A percentile compares a stretch with the other conserved stretches of the same genome.
Evolutionary conservation across 2,113 vertebrate species (phyloP).

Genomic region (Phylloscopus trochiloides): DNA sequence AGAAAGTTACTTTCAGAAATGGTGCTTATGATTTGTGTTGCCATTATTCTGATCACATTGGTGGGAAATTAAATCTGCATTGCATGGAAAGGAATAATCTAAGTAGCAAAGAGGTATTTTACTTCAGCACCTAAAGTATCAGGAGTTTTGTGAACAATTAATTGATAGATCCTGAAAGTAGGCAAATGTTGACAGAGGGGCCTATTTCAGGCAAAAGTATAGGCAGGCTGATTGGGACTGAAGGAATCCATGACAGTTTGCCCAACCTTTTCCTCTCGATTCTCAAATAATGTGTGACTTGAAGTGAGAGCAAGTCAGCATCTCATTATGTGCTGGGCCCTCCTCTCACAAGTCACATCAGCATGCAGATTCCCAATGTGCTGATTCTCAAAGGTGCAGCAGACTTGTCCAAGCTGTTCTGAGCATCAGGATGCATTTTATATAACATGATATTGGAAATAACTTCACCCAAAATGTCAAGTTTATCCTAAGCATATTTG

Average conservation of each 20-base stretch:
- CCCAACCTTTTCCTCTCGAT: background rate
- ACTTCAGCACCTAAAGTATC: background rate
- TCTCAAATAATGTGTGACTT: slow-evolving; percentile 5
- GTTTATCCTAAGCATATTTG: background rate
- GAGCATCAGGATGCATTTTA: background rate
- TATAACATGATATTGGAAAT: background rate
- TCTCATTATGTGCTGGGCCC: background rate
- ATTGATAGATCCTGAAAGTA: background rate
- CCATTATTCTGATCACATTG: background rate
- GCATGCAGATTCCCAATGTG: background rate
- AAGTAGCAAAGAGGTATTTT: background rate
- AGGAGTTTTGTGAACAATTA: background rate
- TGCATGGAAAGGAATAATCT: background rate
- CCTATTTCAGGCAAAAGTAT: background rate
- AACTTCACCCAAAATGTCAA: background rate
- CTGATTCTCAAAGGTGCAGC: background rate
- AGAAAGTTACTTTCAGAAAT: background rate
- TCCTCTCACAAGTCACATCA: background rate
- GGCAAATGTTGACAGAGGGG: background rate
- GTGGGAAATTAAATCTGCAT: background rate
- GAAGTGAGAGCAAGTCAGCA: background rate
- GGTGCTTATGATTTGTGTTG: background rate
- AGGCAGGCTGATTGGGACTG: background rate
- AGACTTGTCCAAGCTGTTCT: background rate
- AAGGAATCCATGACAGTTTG: background rate